Base-by-base conservation (phyloP, 2,113 vertebrate species). In the Pantherophis guttatus region DNA sequence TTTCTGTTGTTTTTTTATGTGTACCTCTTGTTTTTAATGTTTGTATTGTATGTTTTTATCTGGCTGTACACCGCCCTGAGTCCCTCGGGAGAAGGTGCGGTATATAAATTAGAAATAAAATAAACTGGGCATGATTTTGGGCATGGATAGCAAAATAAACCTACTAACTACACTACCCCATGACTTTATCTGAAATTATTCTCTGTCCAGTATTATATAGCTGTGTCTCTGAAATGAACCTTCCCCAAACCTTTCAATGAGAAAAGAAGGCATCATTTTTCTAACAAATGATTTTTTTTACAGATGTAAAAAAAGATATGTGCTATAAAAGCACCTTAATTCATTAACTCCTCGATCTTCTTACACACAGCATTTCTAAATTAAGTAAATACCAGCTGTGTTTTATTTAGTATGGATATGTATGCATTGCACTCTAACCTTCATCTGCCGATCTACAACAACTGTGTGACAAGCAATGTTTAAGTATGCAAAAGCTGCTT, bases 401-500 rank as follows among this genome's bases (percentile, higher is more conserved):
- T 1, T 93, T 90, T 91, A 52, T 62, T 93, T 87, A 23, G 33
- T 70, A 87, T 91, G 92, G 50, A 87, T 87, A 91, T 9, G 21
- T 50, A 33, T 87, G 57, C 81, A 23, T 65, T 86, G 57, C 89
- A 90, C 75, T 86, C 39, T 90, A 70, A 48, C 92, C 89, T 91
- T 91, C 52, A 86, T 87, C 57, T 91, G 85, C 59, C 15, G 55
- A 54, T 88, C 59, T 91, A 89, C 85, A 70, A 65, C 6, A 91
- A 29, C 39, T 52, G 39, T 65, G 57, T 55, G 85, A 87, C 85
- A 91, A 93, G 50, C 33, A 93, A 39, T 44, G 81, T 39, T 93
- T 91, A 93, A 87, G 52, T 65, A 75, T 91, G 81, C 81, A 93
- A 91, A 87, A 87, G 17, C 50, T 70, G 52, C 85, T 87, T 52